phyloP scores from a whole-genome alignment of 2,888 invertebrate species.

The Drosophila hamatofila region DNA sequence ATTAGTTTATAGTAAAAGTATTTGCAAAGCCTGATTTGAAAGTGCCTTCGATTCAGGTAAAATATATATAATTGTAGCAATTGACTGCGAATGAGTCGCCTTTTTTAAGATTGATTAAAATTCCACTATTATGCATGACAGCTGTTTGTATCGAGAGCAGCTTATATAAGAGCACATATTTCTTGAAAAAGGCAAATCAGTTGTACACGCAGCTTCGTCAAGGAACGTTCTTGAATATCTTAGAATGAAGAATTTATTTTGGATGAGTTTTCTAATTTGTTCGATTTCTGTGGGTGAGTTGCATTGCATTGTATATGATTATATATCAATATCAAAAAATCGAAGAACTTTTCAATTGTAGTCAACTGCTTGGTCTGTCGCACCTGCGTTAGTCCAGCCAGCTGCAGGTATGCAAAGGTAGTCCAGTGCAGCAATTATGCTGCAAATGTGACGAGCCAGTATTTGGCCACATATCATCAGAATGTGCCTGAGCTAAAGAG shows the following conservation, averaged over 20 bases:
- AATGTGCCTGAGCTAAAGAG: neutral
- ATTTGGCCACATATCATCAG: slow-evolving; percentile 1
- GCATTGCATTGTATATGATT: neutral
- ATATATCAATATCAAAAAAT: neutral
- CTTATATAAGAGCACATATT: neutral
- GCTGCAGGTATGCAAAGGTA: neutral
- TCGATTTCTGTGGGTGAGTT: slow-evolving; percentile 3
- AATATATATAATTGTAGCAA: neutral
- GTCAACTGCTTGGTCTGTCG: neutral
- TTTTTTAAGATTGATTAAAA: neutral
- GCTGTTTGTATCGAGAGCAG: neutral
- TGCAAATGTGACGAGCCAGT: slow-evolving; percentile 1
- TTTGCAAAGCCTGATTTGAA: neutral
- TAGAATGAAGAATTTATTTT: neutral
- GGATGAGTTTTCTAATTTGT: neutral
- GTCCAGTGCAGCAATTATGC: neutral
- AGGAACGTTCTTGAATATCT: neutral
- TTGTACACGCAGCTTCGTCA: too few relatives aligned
- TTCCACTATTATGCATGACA: neutral
- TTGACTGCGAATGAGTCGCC: neutral
- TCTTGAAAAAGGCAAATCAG: neutral
- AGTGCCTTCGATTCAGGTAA: neutral
- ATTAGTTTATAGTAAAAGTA: neutral
- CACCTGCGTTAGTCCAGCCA: slow-evolving; percentile 2
- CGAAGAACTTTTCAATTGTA: neutral